These are phyloP conservation scores for Climacteris rufus DNA, from an alignment of 2,113 vertebrate genomes.

Conservation along the genomic window DNA sequence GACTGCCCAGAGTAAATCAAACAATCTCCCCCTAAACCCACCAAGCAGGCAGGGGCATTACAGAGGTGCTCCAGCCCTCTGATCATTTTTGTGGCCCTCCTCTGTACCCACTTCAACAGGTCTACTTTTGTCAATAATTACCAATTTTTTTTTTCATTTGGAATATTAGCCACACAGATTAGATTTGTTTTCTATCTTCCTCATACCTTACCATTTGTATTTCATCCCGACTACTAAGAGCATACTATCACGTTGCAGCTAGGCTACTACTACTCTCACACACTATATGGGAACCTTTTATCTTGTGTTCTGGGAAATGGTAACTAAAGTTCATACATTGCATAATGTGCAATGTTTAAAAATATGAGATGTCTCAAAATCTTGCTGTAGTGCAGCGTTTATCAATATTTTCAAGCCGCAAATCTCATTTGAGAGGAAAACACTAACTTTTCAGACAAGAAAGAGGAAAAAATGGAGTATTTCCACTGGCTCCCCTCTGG, in stretches of 20 bases:
- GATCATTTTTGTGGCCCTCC: not conserved
- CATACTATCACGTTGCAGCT: not conserved
- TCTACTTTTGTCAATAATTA: not conserved
- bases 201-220: not conserved
- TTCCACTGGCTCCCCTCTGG: not conserved
- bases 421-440: not conserved
- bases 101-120: not conserved
- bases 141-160: not conserved
- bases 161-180: not conserved
- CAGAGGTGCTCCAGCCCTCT: not conserved
- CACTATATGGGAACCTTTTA: not conserved
- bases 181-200: not conserved
- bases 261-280: not conserved
- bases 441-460: not conserved
- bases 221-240: not conserved
- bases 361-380: not conserved
- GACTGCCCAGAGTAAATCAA: not conserved
- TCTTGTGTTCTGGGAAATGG: not conserved
- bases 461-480: not conserved
- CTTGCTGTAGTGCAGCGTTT: not conserved
- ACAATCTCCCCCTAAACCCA: not conserved
- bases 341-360: not conserved
- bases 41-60: not conserved
- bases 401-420: not conserved
- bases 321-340: not conserved